These are phyloP conservation scores for Drosophila emarginata DNA, from an alignment of 2,888 invertebrate genomes.

Conservation along the genomic window DNA sequence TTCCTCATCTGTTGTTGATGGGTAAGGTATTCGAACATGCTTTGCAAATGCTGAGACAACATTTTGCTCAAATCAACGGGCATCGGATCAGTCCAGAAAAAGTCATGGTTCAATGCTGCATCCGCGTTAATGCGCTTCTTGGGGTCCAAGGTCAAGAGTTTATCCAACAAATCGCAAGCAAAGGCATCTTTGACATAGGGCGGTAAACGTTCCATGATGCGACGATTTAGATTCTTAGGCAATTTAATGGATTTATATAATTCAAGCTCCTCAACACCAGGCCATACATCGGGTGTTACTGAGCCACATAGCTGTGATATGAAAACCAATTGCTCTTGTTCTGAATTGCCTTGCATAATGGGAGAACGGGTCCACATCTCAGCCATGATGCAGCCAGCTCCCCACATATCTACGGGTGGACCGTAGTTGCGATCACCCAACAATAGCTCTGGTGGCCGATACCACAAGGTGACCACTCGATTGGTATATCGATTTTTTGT, in stretches of 20 bases:
- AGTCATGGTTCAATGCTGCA: constrained; percentile 97
- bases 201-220: constrained; percentile 92
- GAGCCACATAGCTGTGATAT: constrained; percentile 98
- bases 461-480: constrained; percentile 98
- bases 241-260: constrained; percentile 94
- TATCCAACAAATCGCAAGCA: constrained; percentile 96
- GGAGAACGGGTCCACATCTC: constrained; percentile 99
- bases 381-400: constrained; percentile 99
- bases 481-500: constrained; percentile 97
- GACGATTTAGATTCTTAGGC: constrained; percentile 92
- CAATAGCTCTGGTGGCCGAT: constrained; percentile 86
- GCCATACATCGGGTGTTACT: constrained; percentile 95
- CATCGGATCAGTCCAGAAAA: constrained; percentile 99
- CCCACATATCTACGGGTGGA: constrained; percentile 98
- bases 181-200: constrained; percentile 95
- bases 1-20: constrained; percentile 88
- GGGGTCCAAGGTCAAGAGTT: constrained; percentile 95
- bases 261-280: constrained; percentile 94
- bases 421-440: constrained; percentile 95
- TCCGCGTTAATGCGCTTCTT: constrained; percentile 94
- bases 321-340: constrained; percentile 96
- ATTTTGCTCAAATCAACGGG: constrained; percentile 95
- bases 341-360: constrained; percentile 97
- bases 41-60: constrained; percentile 94
- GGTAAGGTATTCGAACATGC: constrained; percentile 97